Conservation (phyloP, 2,113 vertebrate species). For the Cinclus cinclus region DNA sequence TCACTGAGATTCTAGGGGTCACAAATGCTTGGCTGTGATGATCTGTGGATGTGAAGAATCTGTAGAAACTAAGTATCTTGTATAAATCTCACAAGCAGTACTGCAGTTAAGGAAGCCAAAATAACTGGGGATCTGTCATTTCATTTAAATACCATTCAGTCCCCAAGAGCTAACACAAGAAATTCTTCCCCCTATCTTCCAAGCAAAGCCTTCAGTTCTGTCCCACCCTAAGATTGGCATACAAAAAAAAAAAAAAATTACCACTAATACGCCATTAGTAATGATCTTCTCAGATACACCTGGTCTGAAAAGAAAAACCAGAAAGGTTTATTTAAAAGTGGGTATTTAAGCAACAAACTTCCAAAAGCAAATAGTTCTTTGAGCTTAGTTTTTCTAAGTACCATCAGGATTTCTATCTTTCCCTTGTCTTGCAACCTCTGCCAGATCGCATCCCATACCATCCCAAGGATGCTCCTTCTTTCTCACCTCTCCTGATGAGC, state of each 20-base stretch:
- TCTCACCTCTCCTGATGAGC: neutral
- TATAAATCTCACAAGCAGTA: neutral
- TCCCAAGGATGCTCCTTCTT: neutral
- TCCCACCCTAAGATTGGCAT: neutral
- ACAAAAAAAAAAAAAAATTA: neutral
- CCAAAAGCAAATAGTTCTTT: neutral
- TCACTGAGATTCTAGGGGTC: neutral
- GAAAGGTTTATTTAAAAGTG: neutral
- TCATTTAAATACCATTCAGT: neutral
- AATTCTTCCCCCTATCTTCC: neutral
- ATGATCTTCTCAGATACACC: constrained; percentile 49
- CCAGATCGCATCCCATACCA: too few species aligned
- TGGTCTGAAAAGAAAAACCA: constrained; percentile 51
- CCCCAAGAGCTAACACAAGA: neutral
- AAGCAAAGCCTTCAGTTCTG: neutral
- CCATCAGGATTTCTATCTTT: neutral
- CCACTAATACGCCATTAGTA: constrained; percentile 70
- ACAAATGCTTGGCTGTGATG: neutral
- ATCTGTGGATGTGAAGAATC: neutral
- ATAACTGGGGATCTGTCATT: neutral
- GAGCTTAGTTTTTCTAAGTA: neutral
- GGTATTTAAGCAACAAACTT: neutral
- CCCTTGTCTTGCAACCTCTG: rapidly evolving
- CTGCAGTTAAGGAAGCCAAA: neutral
- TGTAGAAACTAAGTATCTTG: neutral